Evolutionary conservation across 2,888 invertebrate species (phyloP).

Genomic region (Empis stercorea): DNA sequence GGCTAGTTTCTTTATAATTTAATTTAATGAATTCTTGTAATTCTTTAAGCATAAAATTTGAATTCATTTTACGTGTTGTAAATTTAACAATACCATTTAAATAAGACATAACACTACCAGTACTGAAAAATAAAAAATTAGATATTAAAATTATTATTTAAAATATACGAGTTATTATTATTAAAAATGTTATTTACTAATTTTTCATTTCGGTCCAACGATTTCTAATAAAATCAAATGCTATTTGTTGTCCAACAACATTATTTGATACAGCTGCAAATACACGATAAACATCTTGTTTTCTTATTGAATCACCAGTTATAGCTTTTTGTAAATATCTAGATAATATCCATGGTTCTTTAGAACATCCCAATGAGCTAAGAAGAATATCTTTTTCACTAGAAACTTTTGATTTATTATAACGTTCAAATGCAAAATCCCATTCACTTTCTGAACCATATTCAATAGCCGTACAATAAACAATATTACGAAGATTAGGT

Average conservation of each 20-base stretch:
- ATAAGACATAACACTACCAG: slow-evolving; percentile 57
- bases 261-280: slow-evolving; percentile 65
- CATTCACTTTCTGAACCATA: slow-evolving; percentile 75
- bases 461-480: slow-evolving; percentile 77
- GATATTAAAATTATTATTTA: too few species aligned
- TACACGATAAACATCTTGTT: slow-evolving; percentile 67
- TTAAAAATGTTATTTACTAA: slow-evolving; percentile 49
- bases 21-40: slow-evolving; percentile 53
- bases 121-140: slow-evolving; percentile 45
- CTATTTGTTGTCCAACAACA: slow-evolving; percentile 66
- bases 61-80: slow-evolving; percentile 59
- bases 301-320: slow-evolving; percentile 62
- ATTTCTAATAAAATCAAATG: slow-evolving; percentile 62
- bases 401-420: slow-evolving; percentile 59
- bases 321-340: slow-evolving; percentile 60
- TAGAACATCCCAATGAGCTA: slow-evolving; percentile 66
- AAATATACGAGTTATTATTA: neutral
- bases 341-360: slow-evolving; percentile 65
- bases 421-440: slow-evolving; percentile 78
- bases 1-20: slow-evolving; percentile 52
- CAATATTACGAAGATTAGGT: slow-evolving; percentile 66
- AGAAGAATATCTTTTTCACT: slow-evolving; percentile 69
- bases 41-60: slow-evolving; percentile 63
- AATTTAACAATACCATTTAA: slow-evolving; percentile 59
- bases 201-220: slow-evolving; percentile 59